Evolutionary conservation across 2,797 vertebrate species (phyloP), one percentile per base, ranked within the genome.

Genomic region (Pitangus sulphuratus): DNA sequence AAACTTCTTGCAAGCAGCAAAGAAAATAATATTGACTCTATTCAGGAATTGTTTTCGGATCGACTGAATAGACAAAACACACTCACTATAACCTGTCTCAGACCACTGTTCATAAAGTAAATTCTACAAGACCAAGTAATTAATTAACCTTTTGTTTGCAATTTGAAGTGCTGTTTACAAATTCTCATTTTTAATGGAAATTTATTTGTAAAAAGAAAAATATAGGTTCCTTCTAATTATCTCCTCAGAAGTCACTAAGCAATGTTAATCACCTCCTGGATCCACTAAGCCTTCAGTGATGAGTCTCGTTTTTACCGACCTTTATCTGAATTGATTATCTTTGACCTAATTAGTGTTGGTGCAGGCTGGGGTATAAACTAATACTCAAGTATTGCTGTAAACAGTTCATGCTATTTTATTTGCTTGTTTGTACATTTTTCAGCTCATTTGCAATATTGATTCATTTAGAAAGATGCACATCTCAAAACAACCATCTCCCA

Each of bases 251-350:
- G 24, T 60, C 50, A 50, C 58, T 68, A 21, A 57, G 50, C 58
- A 77, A 70, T 66, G 31, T 51, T 85, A 65, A 79, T 91, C n/a
- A 66, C 22, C 31, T 77, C 28, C 44, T 76, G 47, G 31, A 61
- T 70, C 72, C 87, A 84, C 53, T 30, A 84, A 81, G 11, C 39
- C 37, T 82, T 84, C 19, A 24, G 35, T 89, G 51, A 76, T 12
- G 16, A 90, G 72, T 51, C 28, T 60, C 31, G 40, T 79, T 95
- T 92, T 93, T 80, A 83, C 31, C 6, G 3, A 26, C 12, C 12
- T 80, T 91, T 88, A 82, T 87, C 80, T 64, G 51, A 71, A 81
- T 53, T 81, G 21, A 92, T 78, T 54, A 74, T 87, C 72, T 87
- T 89, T 91, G 35, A 83, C 53, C 72, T 66, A n/a, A 78, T 90